Evolutionary conservation across 2,888 invertebrate genomes (phyloP), one percentile per base, ranked within the genome.

Genomic region (Serrognathus titanus): DNA sequence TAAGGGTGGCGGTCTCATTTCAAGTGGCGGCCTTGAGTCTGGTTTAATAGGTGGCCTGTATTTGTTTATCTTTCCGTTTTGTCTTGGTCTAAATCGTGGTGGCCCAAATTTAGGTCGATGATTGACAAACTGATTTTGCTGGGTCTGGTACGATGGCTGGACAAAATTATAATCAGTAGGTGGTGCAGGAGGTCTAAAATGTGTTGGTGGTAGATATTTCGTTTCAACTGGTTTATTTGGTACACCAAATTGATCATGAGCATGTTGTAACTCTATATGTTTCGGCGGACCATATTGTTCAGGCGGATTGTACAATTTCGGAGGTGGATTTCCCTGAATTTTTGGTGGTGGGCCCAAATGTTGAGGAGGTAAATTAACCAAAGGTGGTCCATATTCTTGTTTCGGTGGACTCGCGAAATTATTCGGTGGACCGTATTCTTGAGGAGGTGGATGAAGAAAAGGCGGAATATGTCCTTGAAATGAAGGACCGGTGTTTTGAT

Each of bases 1-100:
- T n/a, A 57, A 59, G 12, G 65, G 61, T 0, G 66, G 62, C 2
- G 69, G 68, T 31, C 55, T 61, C 53, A 58, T 58, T 11, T 53
- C 50, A 3, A 53, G 50, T 6, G 36, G 20, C 10, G 54, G 50
- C 24, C 24, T 31, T 7, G 24, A 16, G 16, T 16, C 16, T 16
- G 16, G 16, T 16, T 3, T 31, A n/a, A 62, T 57, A 39, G 66
- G 62, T 38, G 62, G 53, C 24, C 54, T 60, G 46, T 65, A 63
- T 48, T 62, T 54, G 10, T 55, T 52, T 31, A 58, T 58, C 40
- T 49, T 53, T 51, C 37, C 53, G 50, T 46, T 63, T 52, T 39
- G 57, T 49, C 46, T 62, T 55, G 31, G 61, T 45, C 48, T 24
- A 46, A 50, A 50, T 43, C 31, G 49, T 20, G 63, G 61, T 24